Conservation (phyloP, 2,888 invertebrate genomes). For the Callimorpha dominula region DNA sequence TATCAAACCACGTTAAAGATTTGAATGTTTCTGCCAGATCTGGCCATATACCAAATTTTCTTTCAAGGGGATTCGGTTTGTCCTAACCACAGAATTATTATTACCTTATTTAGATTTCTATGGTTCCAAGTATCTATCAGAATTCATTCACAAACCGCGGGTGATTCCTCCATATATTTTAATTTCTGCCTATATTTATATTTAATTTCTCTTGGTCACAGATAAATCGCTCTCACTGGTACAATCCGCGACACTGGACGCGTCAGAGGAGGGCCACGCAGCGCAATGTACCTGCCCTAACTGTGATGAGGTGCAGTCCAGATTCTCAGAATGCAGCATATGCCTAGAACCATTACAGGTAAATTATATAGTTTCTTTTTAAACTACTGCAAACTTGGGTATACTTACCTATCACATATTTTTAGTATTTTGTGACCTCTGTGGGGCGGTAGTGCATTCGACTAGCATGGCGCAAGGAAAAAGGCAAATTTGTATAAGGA, state of each 20-base stretch:
- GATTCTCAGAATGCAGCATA: constrained; percentile 83
- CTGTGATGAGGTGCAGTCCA: constrained; percentile 78
- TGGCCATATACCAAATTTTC: too few species aligned
- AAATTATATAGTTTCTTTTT: constrained; percentile 20
- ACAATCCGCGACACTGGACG: constrained; percentile 62
- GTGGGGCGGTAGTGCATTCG: too few species aligned
- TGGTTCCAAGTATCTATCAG: background rate
- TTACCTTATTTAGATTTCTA: too few species aligned
- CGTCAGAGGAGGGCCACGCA: constrained; percentile 73
- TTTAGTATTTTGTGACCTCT: too few species aligned
- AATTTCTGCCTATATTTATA: background rate
- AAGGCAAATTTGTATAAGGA: too few species aligned
- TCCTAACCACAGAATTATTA: too few species aligned
- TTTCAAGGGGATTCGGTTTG: too few species aligned
- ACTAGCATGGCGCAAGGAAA: too few species aligned
- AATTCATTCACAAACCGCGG: background rate
- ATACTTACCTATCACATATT: too few species aligned
- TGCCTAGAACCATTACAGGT: constrained; percentile 84
- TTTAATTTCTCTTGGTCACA: constrained; percentile 54
- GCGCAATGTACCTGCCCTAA: constrained; percentile 80
- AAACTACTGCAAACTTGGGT: background rate
- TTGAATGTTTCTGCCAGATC: too few species aligned
- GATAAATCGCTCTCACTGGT: constrained; percentile 79
- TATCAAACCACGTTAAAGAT: too few species aligned
- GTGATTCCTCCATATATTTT: background rate